phyloP scores from a whole-genome alignment of 2,797 vertebrate genomes.

The Podargus strigoides region DNA sequence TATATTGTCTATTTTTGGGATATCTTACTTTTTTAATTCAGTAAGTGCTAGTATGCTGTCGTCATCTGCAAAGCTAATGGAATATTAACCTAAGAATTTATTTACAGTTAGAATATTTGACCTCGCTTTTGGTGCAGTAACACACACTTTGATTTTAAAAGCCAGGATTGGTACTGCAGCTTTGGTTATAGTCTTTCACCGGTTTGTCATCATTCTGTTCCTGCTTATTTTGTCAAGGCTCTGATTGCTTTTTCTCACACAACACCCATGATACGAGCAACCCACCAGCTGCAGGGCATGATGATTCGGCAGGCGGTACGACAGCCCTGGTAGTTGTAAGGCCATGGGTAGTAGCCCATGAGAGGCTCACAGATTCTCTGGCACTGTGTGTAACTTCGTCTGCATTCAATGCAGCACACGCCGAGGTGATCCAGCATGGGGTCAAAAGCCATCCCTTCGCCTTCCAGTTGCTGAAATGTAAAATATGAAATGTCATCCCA shows the following conservation, averaged over 20 bases:
- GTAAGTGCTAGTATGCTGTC: background rate
- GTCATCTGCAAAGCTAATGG: slow-evolving; percentile 11
- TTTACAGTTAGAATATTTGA: slow-evolving; percentile 7
- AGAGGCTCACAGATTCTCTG: slow-evolving; percentile 90
- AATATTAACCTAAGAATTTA: slow-evolving; percentile 25
- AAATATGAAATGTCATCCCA: background rate
- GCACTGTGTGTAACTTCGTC: slow-evolving; percentile 89
- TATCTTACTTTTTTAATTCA: background rate
- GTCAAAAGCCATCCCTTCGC: slow-evolving; percentile 88
- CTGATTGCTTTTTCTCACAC: slow-evolving; percentile 68
- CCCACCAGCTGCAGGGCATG: slow-evolving; percentile 97
- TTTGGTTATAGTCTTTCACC: background rate
- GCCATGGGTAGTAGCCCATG: slow-evolving; percentile 85
- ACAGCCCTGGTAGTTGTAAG: slow-evolving; percentile 90
- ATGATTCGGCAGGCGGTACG: slow-evolving; percentile 86
- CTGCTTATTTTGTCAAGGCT: background rate
- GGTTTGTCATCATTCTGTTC: background rate
- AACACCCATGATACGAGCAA: slow-evolving; percentile 87
- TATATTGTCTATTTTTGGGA: background rate
- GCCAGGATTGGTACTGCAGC: background rate
- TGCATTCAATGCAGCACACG: slow-evolving; percentile 90
- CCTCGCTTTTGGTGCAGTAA: slow-evolving; percentile 3
- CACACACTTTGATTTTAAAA: slow-evolving; percentile 14
- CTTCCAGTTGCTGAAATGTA: slow-evolving; percentile 78
- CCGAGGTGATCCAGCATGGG: slow-evolving; percentile 92